Base-by-base conservation (phyloP, 1,140 invertebrate genomes). In the Semibalanus balanoides region DNA sequence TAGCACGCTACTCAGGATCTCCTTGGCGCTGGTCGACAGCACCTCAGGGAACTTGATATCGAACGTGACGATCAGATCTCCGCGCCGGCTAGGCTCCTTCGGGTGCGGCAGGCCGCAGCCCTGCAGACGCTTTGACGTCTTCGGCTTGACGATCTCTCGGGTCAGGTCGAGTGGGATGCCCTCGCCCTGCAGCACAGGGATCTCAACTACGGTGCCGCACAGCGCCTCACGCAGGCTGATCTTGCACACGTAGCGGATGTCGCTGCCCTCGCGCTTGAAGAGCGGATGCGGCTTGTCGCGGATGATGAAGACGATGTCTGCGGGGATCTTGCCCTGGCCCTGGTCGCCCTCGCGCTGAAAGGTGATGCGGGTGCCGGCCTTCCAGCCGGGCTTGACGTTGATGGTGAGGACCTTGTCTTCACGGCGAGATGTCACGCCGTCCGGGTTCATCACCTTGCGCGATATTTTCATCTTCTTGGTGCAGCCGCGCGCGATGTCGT, bases 401-500 rank as follows among this genome's bases (percentile, higher is more conserved):
- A 99, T 98, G 0, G 96, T 98, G 17, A 99, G 85, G 70, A 99
- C 94, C 87, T 99, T 99, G 82, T 99, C 97, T 83, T 99, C 95
- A 81, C 97, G 95, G 79, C 90, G 91, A 11, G 84, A 85, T 0
- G 91, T 89, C 76, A 86, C 83, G 74, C 94, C 95, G 84, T 98
- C 95, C 9, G 90, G 84, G 81, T 91, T 90, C 11, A 94, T 84
- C 28, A 98, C 94, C 81, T 92, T 90, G 79, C 96, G 88, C 28
- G 95, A 97, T 74, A 99, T 99, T 86, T 99, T 99, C 97, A 99
- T 99, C 85, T 99, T 99, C 85, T 99, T 99, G 0, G 93, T 94
- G 83, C 95, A 98, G 31, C 97, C 97, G 78, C 89, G 89, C 14
- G 90, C 88, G 78, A 98, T 93, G 81, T 98, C 95, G 82, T 99